These are phyloP conservation scores for Pocota personata DNA, from an alignment of 2,888 invertebrate species.

Conservation along the genomic window DNA sequence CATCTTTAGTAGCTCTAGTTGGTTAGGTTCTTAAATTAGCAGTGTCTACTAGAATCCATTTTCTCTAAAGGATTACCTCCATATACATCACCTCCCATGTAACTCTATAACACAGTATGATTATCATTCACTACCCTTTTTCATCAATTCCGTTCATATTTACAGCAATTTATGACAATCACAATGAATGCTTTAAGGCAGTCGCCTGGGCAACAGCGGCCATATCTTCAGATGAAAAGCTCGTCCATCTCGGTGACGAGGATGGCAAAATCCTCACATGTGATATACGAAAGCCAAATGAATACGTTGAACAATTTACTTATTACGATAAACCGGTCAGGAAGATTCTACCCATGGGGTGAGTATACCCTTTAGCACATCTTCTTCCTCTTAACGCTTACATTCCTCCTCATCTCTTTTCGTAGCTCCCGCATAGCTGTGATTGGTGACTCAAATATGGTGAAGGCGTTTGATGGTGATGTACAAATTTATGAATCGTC, in stretches of 20 bases:
- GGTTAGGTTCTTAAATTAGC: too few relatives aligned
- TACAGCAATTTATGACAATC: constrained; percentile 65
- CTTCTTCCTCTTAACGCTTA: too few relatives aligned
- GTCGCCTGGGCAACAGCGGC: constrained; percentile 65
- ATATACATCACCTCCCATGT: too few relatives aligned
- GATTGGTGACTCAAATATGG: constrained; percentile 67
- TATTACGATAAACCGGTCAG: constrained; percentile 67
- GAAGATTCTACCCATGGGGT: constrained; percentile 65
- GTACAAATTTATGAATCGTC: constrained; percentile 68
- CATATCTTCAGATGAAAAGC: constrained; percentile 65
- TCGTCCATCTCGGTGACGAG: constrained; percentile 66
- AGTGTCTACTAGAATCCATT: too few relatives aligned
- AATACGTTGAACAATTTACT: constrained; percentile 60
- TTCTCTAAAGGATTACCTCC: too few relatives aligned
- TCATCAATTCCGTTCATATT: neutral
- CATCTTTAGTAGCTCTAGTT: too few relatives aligned
- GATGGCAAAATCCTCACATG: constrained; percentile 64
- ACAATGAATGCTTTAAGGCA: constrained; percentile 66
- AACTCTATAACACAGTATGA: neutral
- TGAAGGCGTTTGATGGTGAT: constrained; percentile 66
- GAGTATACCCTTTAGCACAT: too few relatives aligned
- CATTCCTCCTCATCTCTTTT: neutral
- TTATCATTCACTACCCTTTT: neutral
- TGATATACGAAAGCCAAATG: constrained; percentile 73
- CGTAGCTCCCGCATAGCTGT: constrained; percentile 58